These are phyloP conservation scores for Lasioglossum figueresi DNA, from an alignment of 2,888 invertebrate genomes.

Conservation along the genomic window DNA sequence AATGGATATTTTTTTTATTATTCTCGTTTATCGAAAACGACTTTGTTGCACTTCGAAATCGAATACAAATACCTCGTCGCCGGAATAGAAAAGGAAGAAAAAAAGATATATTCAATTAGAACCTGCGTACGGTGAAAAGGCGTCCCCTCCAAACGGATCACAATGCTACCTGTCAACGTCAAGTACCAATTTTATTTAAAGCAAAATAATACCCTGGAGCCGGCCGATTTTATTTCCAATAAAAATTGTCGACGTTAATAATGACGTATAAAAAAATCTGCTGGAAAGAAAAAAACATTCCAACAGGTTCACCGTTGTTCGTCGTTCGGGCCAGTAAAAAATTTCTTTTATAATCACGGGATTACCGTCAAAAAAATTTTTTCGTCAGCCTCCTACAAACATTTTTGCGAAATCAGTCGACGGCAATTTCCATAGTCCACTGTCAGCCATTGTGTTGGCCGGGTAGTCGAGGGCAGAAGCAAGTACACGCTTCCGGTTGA, in stretches of 20 bases:
- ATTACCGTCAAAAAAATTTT: not conserved
- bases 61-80: not conserved
- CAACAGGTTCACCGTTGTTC: no score
- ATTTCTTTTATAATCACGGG: not conserved
- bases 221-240: not conserved
- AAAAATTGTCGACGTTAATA: not conserved
- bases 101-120: not conserved
- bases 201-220: not conserved
- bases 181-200: not conserved
- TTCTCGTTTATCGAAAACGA: not conserved
- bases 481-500: constrained; percentile 33
- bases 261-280: not conserved
- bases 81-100: not conserved
- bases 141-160: not conserved
- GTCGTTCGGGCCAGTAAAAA: not conserved
- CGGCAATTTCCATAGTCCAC: not conserved
- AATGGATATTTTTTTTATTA: not conserved
- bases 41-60: not conserved
- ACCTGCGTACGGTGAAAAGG: not conserved
- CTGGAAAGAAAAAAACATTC: no score
- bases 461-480: constrained; percentile 38
- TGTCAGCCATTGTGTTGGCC: not conserved
- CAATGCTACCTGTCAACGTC: not conserved
- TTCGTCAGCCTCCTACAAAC: not conserved
- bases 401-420: not conserved